Percentiles rank a stretch among this genome's conserved stretches.
These are phyloP conservation scores for Australoheros facetus DNA, from an alignment of 2,797 vertebrate genomes.

Conservation along the genomic window DNA sequence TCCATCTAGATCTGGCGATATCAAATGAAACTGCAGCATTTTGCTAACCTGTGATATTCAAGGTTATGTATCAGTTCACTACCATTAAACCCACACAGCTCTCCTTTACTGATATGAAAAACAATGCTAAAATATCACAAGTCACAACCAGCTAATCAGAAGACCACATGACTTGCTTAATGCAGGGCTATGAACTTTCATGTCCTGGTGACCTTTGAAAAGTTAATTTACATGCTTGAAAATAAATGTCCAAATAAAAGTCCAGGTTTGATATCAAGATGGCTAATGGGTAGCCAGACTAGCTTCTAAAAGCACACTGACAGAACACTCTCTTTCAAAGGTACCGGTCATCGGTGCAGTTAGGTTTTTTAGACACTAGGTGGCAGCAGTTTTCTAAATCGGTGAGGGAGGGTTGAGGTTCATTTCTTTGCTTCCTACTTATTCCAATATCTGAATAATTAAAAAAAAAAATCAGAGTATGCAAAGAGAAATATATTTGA, in stretches of 20 bases:
- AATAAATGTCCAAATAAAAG: not conserved
- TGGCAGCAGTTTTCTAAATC: conserved; percentile 46
- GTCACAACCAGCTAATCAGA: not conserved
- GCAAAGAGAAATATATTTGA: too few relatives aligned
- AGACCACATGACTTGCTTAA: not conserved
- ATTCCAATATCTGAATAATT: not conserved
- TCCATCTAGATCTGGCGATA: not conserved
- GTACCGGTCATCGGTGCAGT: conserved; percentile 6
- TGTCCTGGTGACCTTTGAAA: not conserved
- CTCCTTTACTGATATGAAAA: not conserved
- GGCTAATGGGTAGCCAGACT: not conserved
- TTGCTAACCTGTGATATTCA: not conserved
- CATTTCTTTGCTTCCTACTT: not conserved
- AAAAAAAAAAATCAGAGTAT: too few relatives aligned
- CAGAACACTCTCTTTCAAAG: not conserved
- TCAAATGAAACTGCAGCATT: not conserved
- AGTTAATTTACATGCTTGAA: not conserved
- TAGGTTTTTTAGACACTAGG: conserved; percentile 37
- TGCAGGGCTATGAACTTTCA: not conserved
- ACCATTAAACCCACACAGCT: not conserved
- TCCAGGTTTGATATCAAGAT: too few relatives aligned
- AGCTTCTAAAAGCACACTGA: not conserved
- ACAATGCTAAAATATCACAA: not conserved
- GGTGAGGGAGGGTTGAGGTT: not conserved
- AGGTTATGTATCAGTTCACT: not conserved